Base-by-base conservation (phyloP, 2,113 vertebrate species). In the Irena cyanogastra region DNA sequence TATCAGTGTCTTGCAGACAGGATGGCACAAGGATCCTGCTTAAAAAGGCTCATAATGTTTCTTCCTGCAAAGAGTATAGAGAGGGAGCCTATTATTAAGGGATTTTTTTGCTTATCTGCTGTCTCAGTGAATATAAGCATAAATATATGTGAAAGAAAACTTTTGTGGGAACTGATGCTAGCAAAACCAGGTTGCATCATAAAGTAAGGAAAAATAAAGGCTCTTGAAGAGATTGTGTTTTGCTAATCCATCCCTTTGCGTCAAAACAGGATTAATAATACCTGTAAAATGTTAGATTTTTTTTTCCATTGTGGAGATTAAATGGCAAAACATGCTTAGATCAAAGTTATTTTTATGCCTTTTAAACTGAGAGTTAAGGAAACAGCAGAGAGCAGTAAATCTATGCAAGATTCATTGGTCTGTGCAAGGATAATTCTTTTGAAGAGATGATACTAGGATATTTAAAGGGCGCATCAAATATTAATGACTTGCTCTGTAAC, bases 401-500 rank as follows among this genome's bases (percentile, higher is more conserved):
- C 50, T 69, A 27, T 88, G 85, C 45, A 93, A 90, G 41, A 93
- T 90, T 94, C 54, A 83, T 90, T 92, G 86, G 50, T 83, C 75
- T 92, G 30, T 88, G 88, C 66, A 94, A 83, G 64, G 75, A 65
- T 94, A 86, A 86, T 91, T 90, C 65, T 88, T 97, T 93, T 94
- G 61, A 87, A 74, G 68, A 86, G 85, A 66, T 90, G 39, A 72
- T 77, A 52, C 79, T 61, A 59, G 96, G 87, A 87, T 96, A 95
- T 84, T 95, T 97, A 95, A 96, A 96, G 90, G 88, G 63, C 54
- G 70, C 57, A 92, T 95, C 61, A 97, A 96, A 93, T 93, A 94
- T 97, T 95, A 87, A 93, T 96, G 10, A 65, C 83, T 83, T 75
- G 35, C 85, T 96, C 89, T 89, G 76, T 93, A 90, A 94, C 79